Evolutionary conservation across 2,888 invertebrate genomes (phyloP), one percentile per base, ranked within the genome.

Genomic region (Drosophila prostipennis): DNA sequence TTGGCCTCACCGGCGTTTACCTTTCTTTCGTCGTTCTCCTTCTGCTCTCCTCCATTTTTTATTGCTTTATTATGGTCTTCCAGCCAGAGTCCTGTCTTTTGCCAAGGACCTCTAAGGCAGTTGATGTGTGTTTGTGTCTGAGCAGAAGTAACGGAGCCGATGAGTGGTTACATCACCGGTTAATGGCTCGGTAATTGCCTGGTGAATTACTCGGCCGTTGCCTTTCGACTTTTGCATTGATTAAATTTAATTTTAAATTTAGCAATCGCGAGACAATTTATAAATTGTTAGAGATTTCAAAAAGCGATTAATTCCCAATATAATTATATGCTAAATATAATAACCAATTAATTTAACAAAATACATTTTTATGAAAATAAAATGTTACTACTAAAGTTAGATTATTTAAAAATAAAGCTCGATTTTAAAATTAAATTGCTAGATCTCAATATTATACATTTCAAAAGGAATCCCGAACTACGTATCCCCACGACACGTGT

Each of bases 21-120:
- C 65, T 80, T 60, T 52, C 68, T 57, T 43, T 56, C 19, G 53
- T 43, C 51, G 11, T 52, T 45, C 26, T 68, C 34, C 52, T 39
- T 39, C 23, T 10, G 43, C 43, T 34, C 40, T 46, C 23, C 16
- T 45, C 4, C n/a, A 13, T 72, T 76, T 84, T 87, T 83, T 83
- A 83, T 83, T 88, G 83, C 86, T 83, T 79, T 88, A 83, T 83
- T 88, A 83, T 82, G 83, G 81, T 79, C 79, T 57, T 51, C 56
- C 67, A 29, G 45, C 19, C 42, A 16, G 48, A 46, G 72, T 64
- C 53, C 57, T 49, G 73, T 56, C 64, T 39, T 54, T 49, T 16
- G 37, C 16, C 43, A 53, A 55, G 69, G 40, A 40, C 72, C 49
- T 75, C 69, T 71, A 65, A 77, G 67, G 59, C 48, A 64, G 76